Percentiles rank a stretch among this genome's conserved stretches.
These are phyloP conservation scores for Dastarcus helophoroides DNA, from an alignment of 2,888 invertebrate species.

Conservation along the genomic window DNA sequence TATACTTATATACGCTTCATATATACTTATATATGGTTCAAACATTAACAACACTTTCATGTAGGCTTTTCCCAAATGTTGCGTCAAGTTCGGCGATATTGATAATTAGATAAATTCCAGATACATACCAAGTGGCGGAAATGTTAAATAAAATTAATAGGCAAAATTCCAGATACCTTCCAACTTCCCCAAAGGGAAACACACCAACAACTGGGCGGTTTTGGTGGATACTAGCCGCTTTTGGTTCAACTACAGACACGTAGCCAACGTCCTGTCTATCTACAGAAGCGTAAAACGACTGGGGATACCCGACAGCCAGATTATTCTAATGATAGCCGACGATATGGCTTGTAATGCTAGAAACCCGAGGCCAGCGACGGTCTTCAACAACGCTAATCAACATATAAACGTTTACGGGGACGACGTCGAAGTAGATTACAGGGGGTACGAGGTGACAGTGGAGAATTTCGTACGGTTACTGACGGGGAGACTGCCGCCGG, in stretches of 20 bases:
- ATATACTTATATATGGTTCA: too few relatives aligned
- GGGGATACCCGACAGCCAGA: constrained; percentile 98
- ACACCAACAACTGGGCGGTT: constrained; percentile 99
- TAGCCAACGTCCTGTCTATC: constrained; percentile 95
- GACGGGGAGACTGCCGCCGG: constrained; percentile 84
- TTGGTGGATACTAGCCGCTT: constrained; percentile 96
- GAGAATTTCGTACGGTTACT: constrained; percentile 95
- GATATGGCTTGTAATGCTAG: constrained; percentile 99
- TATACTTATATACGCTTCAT: too few relatives aligned
- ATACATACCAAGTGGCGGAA: too few relatives aligned
- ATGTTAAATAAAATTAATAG: too few relatives aligned
- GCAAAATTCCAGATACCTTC: too few relatives aligned
- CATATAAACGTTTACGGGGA: constrained; percentile 98
- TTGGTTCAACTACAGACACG: constrained; percentile 99
- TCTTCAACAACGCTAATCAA: constrained; percentile 96
- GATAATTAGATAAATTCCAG: too few relatives aligned
- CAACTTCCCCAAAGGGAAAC: constrained; percentile 57
- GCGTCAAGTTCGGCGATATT: too few relatives aligned
- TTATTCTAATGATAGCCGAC: constrained; percentile 98
- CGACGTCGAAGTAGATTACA: constrained; percentile 97
- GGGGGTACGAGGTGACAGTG: constrained; percentile 92
- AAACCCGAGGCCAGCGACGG: constrained; percentile 94
- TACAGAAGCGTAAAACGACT: constrained; percentile 95
- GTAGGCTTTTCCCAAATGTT: too few relatives aligned
- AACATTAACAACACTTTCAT: too few relatives aligned